Conservation (phyloP, 1,140 invertebrate genomes). For the Nephila pilipes region DNA sequence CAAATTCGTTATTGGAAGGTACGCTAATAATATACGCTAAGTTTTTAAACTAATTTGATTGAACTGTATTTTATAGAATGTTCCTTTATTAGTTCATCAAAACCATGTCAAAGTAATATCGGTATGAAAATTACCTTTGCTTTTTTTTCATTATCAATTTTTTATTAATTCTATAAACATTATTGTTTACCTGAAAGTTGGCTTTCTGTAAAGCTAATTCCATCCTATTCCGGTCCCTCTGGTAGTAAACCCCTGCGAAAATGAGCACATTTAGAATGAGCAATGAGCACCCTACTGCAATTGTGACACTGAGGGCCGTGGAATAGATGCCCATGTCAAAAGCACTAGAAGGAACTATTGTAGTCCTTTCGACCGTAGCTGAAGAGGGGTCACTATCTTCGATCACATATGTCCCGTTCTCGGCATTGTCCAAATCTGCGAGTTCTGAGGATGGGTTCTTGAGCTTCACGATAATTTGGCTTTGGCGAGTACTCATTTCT, state of each 20-base stretch:
- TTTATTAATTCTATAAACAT: no score
- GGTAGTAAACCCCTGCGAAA: conserved; percentile 96
- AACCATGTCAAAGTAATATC: no score
- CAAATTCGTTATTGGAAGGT: no score
- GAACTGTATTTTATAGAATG: no score
- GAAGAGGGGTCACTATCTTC: background rate
- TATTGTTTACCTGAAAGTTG: conserved; percentile 58
- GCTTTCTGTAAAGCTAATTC: conserved; percentile 81
- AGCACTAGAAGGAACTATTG: background rate
- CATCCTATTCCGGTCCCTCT: conserved; percentile 91
- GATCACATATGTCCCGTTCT: conserved; percentile 22
- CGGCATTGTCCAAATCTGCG: background rate
- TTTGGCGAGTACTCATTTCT: conserved; percentile 17
- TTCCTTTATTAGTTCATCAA: no score
- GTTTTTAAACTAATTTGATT: no score
- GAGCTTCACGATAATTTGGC: conserved; percentile 49
- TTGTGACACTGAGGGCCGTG: conserved; percentile 93
- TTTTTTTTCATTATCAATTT: no score
- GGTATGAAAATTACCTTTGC: no score
- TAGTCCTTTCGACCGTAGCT: conserved; percentile 17
- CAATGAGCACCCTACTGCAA: conserved; percentile 95
- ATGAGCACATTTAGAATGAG: conserved; percentile 95
- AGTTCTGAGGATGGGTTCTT: conserved; percentile 37
- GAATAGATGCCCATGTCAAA: conserved; percentile 84
- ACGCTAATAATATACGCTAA: no score